Conservation (phyloP, 2,113 vertebrate genomes). For the Prionailurus viverrinus region DNA sequence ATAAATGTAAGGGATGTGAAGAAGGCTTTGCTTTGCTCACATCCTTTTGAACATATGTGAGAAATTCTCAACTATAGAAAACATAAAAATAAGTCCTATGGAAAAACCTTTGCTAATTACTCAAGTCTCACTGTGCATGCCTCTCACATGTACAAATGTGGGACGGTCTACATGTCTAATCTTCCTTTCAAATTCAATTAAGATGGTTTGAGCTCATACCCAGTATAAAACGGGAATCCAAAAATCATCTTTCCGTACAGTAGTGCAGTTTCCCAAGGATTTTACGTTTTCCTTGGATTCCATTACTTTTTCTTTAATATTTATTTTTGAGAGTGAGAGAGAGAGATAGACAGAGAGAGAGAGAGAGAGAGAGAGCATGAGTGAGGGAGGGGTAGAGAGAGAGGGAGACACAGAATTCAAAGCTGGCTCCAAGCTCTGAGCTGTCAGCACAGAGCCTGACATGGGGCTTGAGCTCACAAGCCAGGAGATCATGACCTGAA, state of each 20-base stretch:
- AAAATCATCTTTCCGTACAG: background rate
- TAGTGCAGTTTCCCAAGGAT: background rate
- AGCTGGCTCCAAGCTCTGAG: too few relatives aligned
- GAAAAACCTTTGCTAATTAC: background rate
- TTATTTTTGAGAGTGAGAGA: too few relatives aligned
- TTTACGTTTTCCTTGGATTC: too few relatives aligned
- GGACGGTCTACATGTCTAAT: background rate
- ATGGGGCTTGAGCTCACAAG: too few relatives aligned
- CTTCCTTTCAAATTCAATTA: background rate
- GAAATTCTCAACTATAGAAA: background rate
- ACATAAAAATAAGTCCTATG: background rate
- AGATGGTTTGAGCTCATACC: background rate
- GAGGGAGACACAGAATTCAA: too few relatives aligned
- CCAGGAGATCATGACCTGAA: too few relatives aligned
- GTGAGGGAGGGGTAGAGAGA: too few relatives aligned
- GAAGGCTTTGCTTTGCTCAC: background rate
- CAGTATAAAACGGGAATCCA: background rate
- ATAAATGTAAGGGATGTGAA: background rate
- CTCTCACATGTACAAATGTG: background rate
- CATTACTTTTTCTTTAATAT: background rate
- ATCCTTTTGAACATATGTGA: background rate
- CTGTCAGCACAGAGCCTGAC: too few relatives aligned
- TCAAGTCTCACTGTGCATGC: background rate
- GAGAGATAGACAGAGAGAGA: too few relatives aligned
- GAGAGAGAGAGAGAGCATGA: too few relatives aligned